phyloP scores from a whole-genome alignment of 2,113 vertebrate genomes.

The Anas platyrhynchos region DNA sequence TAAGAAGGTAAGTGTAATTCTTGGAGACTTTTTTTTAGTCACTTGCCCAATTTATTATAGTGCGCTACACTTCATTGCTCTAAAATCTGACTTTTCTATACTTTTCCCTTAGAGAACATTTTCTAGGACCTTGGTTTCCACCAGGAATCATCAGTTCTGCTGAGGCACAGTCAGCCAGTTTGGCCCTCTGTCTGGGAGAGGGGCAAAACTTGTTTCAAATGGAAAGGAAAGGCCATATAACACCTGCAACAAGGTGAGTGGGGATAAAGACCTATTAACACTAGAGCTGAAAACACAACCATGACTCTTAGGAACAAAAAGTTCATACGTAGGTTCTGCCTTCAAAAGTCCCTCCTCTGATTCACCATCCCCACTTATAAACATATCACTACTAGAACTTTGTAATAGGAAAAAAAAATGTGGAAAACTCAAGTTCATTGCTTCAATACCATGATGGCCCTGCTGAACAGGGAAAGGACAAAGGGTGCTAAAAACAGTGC shows the following conservation, averaged over 20 bases:
- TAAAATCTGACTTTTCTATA: not conserved
- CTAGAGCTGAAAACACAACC: not conserved
- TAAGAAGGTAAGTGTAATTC: not conserved
- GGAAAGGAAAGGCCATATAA: not conserved
- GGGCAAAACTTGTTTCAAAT: not conserved
- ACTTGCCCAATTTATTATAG: not conserved
- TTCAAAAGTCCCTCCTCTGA: not conserved
- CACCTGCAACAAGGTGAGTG: not conserved
- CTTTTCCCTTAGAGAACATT: not conserved
- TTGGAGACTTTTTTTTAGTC: not conserved
- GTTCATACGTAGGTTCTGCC: not conserved
- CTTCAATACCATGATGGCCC: not conserved
- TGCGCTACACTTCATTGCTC: not conserved
- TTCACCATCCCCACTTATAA: not conserved
- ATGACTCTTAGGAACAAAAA: not conserved
- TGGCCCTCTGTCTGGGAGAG: not conserved
- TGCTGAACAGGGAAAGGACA: not conserved
- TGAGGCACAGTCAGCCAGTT: not conserved
- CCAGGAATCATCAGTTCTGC: not conserved
- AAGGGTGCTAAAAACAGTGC: not conserved
- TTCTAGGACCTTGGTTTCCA: not conserved
- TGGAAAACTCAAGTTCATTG: not conserved
- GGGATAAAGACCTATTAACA: not conserved
- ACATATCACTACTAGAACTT: not conserved
- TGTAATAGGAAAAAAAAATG: not conserved